A percentile compares a stretch with the other conserved stretches of the same genome.
These are phyloP conservation scores for Scarus forsteni DNA, from an alignment of 2,797 vertebrate genomes.

Conservation along the genomic window DNA sequence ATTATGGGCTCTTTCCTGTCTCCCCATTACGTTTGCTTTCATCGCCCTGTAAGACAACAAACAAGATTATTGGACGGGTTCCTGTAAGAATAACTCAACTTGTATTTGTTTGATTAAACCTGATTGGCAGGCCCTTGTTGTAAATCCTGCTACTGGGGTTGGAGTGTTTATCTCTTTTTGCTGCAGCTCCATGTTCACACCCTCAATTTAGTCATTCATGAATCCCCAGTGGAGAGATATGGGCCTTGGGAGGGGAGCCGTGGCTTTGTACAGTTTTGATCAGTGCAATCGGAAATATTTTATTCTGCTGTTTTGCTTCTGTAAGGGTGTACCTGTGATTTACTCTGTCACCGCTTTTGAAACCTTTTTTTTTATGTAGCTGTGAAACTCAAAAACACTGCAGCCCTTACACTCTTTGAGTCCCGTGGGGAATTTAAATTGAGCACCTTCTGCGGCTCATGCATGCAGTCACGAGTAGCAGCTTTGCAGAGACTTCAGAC, in stretches of 20 bases:
- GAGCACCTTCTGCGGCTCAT: slow-evolving; percentile 1
- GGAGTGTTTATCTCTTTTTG: slow-evolving; percentile 52
- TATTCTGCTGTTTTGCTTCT: slow-evolving; percentile 36
- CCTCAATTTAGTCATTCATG: slow-evolving; percentile 53
- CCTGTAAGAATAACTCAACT: slow-evolving; percentile 52
- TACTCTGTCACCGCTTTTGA: slow-evolving; percentile 1
- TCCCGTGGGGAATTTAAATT: not conserved
- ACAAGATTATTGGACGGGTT: slow-evolving; percentile 66
- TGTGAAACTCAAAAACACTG: not conserved
- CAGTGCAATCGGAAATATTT: slow-evolving; percentile 52
- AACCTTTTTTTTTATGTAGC: slow-evolving; percentile 3
- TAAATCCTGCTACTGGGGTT: slow-evolving; percentile 63
- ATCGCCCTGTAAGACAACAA: slow-evolving; percentile 53
- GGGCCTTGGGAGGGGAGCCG: slow-evolving; percentile 41
- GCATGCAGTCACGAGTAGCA: not conserved
- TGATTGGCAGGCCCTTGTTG: slow-evolving; percentile 74
- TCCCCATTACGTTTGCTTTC: slow-evolving; percentile 43
- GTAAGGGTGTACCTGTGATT: slow-evolving; percentile 23
- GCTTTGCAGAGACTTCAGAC: slow-evolving; percentile 13
- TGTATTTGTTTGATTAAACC: slow-evolving; percentile 67
- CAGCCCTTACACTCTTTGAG: not conserved
- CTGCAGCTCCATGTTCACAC: slow-evolving; percentile 48
- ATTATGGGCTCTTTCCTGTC: slow-evolving; percentile 21
- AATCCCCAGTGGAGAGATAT: slow-evolving; percentile 40
- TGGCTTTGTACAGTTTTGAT: slow-evolving; percentile 55